Percentiles rank a stretch among this genome's conserved stretches.
Evolutionary conservation across 2,888 invertebrate genomes (phyloP).

Genomic region (Schizotus pectinicornis): DNA sequence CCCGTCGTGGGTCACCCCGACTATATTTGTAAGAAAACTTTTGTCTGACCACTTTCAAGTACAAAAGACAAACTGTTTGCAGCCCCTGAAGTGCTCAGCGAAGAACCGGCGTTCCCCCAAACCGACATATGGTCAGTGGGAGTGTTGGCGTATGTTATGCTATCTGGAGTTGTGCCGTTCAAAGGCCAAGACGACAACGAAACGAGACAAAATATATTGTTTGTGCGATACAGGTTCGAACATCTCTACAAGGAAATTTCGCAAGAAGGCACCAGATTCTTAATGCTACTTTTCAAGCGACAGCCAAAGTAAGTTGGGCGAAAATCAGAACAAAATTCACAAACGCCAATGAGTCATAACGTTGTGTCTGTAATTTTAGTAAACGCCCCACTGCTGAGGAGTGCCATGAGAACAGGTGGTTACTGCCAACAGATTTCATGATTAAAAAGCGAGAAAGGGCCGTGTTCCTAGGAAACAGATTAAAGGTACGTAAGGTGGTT

Average conservation of each 20-base stretch:
- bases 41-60: background rate
- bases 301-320: slow-evolving; percentile 77
- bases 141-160: slow-evolving; percentile 86
- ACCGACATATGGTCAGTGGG: slow-evolving; percentile 97
- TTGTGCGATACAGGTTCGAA: slow-evolving; percentile 92
- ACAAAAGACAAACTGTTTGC: slow-evolving; percentile 36
- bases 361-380: slow-evolving; percentile 60
- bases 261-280: slow-evolving; percentile 90
- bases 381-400: slow-evolving; percentile 95
- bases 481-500: slow-evolving; percentile 66
- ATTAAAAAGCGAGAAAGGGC: slow-evolving; percentile 89
- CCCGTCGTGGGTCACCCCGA: slow-evolving; percentile 76
- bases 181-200: slow-evolving; percentile 80
- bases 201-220: slow-evolving; percentile 89
- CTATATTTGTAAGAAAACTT: slow-evolving; percentile 66
- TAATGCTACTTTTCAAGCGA: slow-evolving; percentile 94
- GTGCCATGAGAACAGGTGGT: slow-evolving; percentile 95
- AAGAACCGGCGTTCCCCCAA: slow-evolving; percentile 87
- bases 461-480: slow-evolving; percentile 81
- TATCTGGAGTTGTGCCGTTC: slow-evolving; percentile 94
- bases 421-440: slow-evolving; percentile 91
- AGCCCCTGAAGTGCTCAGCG: slow-evolving; percentile 89
- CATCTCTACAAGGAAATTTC: slow-evolving; percentile 93
- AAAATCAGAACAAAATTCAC: background rate
- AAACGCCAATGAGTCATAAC: background rate